Base-by-base conservation (phyloP, 2,888 invertebrate species). In the Acronicta psi region DNA sequence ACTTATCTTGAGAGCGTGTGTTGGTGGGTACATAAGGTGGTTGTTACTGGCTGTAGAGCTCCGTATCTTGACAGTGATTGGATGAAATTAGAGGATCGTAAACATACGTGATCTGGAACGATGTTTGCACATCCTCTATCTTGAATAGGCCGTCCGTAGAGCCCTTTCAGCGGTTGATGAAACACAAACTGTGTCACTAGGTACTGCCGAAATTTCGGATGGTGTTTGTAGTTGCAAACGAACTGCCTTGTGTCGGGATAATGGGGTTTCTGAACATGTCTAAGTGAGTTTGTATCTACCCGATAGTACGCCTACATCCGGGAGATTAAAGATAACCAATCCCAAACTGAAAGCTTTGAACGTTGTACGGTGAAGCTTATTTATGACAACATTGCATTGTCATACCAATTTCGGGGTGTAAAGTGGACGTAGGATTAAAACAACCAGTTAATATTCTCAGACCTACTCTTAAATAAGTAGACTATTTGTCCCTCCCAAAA, bases 181-280 rank as follows among this genome's bases (percentile, higher is more conserved):
- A 92, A 92, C 86, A 91, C 90, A 93, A 93, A 93, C 92, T 92
- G 83, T 91, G 92, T 89, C 92, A 90, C 82, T 80, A 72, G 86
- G 81, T 75, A 82, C 83, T 82, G 84, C 89, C 90, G 81, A 92
- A 92, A 90, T 90, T 92, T 87, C 75, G 71, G 79, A 68, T 80
- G 74, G 69, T 88, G 89, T 91, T 89, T 89, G 87, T 85, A 80
- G 79, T 83, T 73, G 73, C 85, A 86, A 89, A 87, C 84, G 85
- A 87, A 83, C 86, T 75, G 75, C 83, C 86, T 87, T 85, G 84
- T 87, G 69, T 73, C 70, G 51, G 60, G 65, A 58, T 88, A 88
- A 89, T 89, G 81, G 81, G 82, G 82, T 89, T 89, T 86, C 73
- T 73, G 81, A 77, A 73, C 73, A 72, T 60, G 67, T 65, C 69